Conservation (phyloP, 2,113 vertebrate genomes). For the Excalfactoria chinensis region DNA sequence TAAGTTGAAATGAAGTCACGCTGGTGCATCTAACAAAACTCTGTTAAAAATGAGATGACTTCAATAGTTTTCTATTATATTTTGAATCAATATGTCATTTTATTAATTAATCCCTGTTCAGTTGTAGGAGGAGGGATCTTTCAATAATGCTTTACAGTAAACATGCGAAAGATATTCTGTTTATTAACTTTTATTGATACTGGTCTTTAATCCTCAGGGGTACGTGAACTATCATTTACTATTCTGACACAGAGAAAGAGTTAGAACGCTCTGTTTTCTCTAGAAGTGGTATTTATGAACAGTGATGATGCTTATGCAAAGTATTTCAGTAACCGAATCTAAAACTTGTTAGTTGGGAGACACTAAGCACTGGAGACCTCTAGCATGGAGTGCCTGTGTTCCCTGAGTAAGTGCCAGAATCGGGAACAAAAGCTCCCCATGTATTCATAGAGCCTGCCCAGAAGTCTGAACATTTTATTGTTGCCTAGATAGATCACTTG, state of each 20-base stretch:
- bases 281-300: background rate
- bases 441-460: background rate
- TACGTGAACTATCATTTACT: background rate
- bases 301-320: background rate
- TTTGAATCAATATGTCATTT: background rate
- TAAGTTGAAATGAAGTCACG: slow-evolving; percentile 74
- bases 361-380: background rate
- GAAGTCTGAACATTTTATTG: background rate
- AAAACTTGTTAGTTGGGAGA: background rate
- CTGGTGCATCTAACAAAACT: background rate
- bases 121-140: background rate
- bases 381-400: background rate
- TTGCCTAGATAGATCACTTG: background rate
- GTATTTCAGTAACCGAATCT: background rate
- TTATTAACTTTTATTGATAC: background rate
- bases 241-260: background rate
- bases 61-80: background rate
- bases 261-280: background rate
- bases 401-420: background rate
- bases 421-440: background rate
- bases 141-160: background rate
- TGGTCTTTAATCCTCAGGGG: background rate
- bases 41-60: background rate
- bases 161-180: background rate
- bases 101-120: background rate